Base-by-base conservation (phyloP, 2,797 vertebrate species). In the Sebastes iracundus region DNA sequence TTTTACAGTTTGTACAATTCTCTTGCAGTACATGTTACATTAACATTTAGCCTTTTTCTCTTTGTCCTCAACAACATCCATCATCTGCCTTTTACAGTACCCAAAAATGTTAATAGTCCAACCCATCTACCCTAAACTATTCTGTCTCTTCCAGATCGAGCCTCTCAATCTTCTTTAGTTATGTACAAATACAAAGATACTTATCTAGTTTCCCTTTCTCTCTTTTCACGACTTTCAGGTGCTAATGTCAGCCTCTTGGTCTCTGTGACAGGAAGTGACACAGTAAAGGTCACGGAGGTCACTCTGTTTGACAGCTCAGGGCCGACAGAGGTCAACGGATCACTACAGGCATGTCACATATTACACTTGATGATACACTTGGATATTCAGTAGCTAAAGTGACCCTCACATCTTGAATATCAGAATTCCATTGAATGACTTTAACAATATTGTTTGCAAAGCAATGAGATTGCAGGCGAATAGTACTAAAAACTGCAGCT, bases 161-260 rank as follows among this genome's bases (percentile, higher is more conserved):
- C 12, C 49, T 28, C 20, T 46, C 30, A 6, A 2, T 28, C 9
- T 23, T 77, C 22, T 71, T 30, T 1, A 10, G 10, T 33, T 30
- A 30, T 16, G 7, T 42, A 5, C 11, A 38, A 65, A 27, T 49
- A 28, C 20, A 20, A 1, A 38, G 4, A 32, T 14, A 35, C 9
- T 72, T 35, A 67, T 28, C 56, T 9, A 6, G 5, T 61, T 22
- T 64, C 4, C 2, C 42, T 64, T 46, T 77, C 27, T 87, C 52
- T 76, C 22, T 72, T 53, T 11, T 49, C 49, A 49, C 1, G 9
- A n/a, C 52, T 61, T 81, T 23, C 73, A 96, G 95, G 93, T 11
- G 76, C 83, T 1, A 94, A 92, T n/a, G 23, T 42, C 75, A 95
- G 56, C 25, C 20, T 95, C 23, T 42, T 95, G 83, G 16, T 95